Evolutionary conservation across 2,113 vertebrate species (phyloP).

Genomic region (Phylloscopus whistleri): DNA sequence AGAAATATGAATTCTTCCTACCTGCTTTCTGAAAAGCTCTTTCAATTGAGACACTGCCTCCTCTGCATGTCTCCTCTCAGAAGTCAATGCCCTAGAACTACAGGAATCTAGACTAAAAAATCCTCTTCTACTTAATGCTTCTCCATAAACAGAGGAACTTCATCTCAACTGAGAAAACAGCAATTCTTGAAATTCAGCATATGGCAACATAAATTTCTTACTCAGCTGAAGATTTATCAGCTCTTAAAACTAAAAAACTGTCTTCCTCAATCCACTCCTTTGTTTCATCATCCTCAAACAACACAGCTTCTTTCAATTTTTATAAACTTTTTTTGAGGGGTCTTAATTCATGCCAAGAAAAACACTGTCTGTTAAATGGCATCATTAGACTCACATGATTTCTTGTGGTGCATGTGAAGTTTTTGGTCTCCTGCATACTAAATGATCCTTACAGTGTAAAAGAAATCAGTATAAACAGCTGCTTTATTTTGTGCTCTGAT

Average conservation of each 20-base stretch:
- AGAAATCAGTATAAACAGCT: conserved; percentile 45
- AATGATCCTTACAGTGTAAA: conserved; percentile 19
- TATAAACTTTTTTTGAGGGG: conserved; percentile 33
- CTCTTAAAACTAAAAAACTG: not conserved
- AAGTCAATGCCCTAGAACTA: not conserved
- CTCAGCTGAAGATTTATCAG: not conserved
- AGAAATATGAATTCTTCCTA: not conserved
- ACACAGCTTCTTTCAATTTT: not conserved
- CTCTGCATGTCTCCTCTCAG: not conserved
- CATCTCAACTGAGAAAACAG: not conserved
- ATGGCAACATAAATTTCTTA: not conserved
- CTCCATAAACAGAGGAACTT: not conserved
- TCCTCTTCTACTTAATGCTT: not conserved
- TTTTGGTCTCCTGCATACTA: conserved; percentile 22
- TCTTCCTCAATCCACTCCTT: not conserved
- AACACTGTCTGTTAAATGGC: conserved; percentile 55
- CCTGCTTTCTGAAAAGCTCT: not conserved
- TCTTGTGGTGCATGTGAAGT: conserved; percentile 11
- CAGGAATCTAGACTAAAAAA: not conserved
- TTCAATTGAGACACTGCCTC: not conserved
- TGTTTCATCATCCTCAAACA: conserved; percentile 6
- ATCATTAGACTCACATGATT: conserved; percentile 42
- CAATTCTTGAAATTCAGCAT: not conserved
- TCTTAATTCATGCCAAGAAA: conserved; percentile 58
- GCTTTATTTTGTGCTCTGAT: conserved; percentile 55